Percentiles rank a stretch among this genome's conserved stretches.
Conservation (phyloP, 2,797 vertebrate species). For the Taenioides sp. region DNA sequence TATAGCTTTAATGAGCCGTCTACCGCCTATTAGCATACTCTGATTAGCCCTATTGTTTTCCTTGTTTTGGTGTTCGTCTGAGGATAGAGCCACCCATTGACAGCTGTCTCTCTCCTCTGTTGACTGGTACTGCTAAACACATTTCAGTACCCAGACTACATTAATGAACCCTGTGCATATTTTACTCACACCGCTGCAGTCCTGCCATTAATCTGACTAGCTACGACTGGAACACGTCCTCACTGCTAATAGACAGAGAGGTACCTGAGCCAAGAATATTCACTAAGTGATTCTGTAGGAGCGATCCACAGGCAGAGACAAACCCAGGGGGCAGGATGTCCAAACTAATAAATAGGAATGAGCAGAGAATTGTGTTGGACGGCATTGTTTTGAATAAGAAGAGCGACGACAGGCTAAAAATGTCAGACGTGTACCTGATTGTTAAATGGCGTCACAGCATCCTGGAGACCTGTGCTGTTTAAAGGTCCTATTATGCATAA, state of each 20-base stretch:
- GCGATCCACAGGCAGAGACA: not conserved
- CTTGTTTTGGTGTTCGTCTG: no score
- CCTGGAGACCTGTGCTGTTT: not conserved
- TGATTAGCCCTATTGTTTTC: no score
- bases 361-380: not conserved
- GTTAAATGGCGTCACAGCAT: not conserved
- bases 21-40: no score
- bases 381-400: conserved; percentile 5
- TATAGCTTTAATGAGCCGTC: no score
- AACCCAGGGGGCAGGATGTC: not conserved
- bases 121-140: not conserved
- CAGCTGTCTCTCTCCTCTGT: not conserved
- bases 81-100: no score
- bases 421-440: not conserved
- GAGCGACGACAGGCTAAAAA: not conserved
- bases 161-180: conserved; percentile 12
- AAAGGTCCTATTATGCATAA: not conserved
- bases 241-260: not conserved
- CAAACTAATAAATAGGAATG: not conserved
- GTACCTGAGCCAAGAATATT: not conserved
- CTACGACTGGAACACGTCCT: conserved; percentile 2
- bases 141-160: not conserved
- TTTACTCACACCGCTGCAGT: conserved; percentile 2
- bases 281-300: conserved; percentile 6
- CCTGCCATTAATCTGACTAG: conserved; percentile 1